Conservation (phyloP, 2,797 vertebrate species). For the Phrynocephalus forsythii region DNA sequence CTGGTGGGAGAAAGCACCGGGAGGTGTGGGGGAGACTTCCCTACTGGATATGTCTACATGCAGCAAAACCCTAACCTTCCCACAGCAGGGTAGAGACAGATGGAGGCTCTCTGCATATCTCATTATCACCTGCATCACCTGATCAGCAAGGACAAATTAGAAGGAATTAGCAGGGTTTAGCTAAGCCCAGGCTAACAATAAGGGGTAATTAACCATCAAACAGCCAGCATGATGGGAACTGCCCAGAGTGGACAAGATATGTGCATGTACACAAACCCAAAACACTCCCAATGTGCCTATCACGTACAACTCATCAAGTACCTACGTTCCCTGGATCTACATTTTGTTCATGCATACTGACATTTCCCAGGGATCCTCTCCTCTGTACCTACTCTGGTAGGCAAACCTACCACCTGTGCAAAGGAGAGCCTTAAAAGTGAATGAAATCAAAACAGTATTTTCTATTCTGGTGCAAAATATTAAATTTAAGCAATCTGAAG, state of each 20-base stretch:
- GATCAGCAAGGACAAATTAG: conserved; percentile 47
- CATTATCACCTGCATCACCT: conserved; percentile 39
- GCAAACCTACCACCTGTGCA: background rate
- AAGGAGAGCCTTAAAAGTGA: background rate
- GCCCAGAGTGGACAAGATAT: background rate
- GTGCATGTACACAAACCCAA: background rate
- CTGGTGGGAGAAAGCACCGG: background rate
- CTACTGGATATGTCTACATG: background rate
- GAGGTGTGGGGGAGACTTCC: background rate
- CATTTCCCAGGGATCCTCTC: background rate
- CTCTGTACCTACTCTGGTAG: too few species aligned
- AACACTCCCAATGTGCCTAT: background rate
- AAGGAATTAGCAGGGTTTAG: conserved; percentile 50
- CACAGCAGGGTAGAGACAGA: conserved; percentile 27
- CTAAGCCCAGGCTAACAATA: conserved; percentile 37
- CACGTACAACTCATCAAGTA: background rate
- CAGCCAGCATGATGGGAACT: background rate
- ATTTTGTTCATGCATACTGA: background rate
- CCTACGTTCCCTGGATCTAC: background rate
- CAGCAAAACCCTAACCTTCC: conserved; percentile 10
- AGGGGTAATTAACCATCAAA: conserved; percentile 38
- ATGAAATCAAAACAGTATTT: background rate
- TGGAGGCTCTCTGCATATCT: conserved; percentile 35
- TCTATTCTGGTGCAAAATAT: background rate
- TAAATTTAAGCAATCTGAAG: background rate